Conservation (phyloP, 2,113 vertebrate species). For the Raja brachyura region DNA sequence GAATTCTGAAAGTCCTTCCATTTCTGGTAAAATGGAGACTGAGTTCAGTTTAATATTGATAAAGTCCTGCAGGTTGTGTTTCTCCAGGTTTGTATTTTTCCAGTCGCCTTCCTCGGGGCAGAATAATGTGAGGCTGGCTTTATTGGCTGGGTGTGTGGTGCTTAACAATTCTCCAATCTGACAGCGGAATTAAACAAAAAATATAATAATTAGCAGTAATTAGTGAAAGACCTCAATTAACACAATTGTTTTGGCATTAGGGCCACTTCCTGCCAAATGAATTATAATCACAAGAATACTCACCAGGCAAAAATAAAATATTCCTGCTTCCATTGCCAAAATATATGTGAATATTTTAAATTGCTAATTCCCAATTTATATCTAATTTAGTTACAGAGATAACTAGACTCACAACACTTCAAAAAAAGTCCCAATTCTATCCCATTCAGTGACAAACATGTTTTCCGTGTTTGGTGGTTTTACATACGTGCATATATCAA, state of each 20-base stretch:
- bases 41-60: slow-evolving; percentile 94
- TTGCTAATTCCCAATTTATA: not conserved
- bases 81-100: slow-evolving; percentile 92
- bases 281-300: slow-evolving; percentile 15
- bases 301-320: not conserved
- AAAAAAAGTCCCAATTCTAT: not conserved
- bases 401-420: not conserved
- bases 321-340: not conserved
- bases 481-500: not conserved
- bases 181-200: slow-evolving; percentile 16
- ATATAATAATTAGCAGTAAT: slow-evolving; percentile 3
- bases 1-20: slow-evolving; percentile 97
- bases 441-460: not conserved
- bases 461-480: not conserved
- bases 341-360: slow-evolving; percentile 23
- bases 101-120: slow-evolving; percentile 92
- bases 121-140: slow-evolving; percentile 86
- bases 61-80: slow-evolving; percentile 94
- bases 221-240: slow-evolving; percentile 19
- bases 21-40: slow-evolving; percentile 78
- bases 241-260: not conserved
- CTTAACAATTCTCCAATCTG: slow-evolving; percentile 92
- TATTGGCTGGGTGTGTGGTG: slow-evolving; percentile 88
- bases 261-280: not conserved
- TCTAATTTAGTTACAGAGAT: not conserved